Conservation (phyloP, 92 coral and sea anemone genomes). For the Epizoanthus illoricatus region DNA sequence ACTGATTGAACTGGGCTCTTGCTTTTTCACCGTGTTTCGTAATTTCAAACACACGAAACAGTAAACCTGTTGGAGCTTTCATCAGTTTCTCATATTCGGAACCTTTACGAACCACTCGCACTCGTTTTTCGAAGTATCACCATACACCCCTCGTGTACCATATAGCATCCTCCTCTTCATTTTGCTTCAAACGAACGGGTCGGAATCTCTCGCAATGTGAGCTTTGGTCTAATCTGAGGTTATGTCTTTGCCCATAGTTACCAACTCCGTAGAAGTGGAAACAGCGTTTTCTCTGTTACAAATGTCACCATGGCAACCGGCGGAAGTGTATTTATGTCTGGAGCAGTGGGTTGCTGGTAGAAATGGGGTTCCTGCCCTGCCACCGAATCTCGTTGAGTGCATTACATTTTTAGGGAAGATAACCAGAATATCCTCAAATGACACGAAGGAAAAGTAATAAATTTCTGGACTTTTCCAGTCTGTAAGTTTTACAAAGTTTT, state of each 20-base stretch:
- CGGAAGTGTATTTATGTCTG: slow-evolving; percentile 48
- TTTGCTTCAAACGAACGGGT: too few relatives aligned
- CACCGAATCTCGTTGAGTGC: slow-evolving; percentile 40
- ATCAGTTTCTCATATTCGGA: too few relatives aligned
- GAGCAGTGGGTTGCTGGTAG: slow-evolving; percentile 54
- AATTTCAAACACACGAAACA: too few relatives aligned
- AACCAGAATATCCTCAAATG: too few relatives aligned
- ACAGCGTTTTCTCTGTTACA: slow-evolving; percentile 75
- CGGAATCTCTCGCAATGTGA: neutral
- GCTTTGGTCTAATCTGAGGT: neutral
- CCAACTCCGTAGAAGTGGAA: slow-evolving; percentile 71
- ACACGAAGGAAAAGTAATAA: too few relatives aligned
- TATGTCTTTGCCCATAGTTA: slow-evolving; percentile 48
- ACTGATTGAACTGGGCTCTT: too few relatives aligned
- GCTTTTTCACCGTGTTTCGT: too few relatives aligned
- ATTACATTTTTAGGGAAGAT: slow-evolving; percentile 5
- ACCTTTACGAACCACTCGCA: neutral
- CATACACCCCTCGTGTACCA: neutral
- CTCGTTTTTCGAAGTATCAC: too few relatives aligned
- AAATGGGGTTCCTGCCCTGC: slow-evolving; percentile 21
- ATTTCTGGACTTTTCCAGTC: too few relatives aligned
- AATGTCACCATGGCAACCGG: slow-evolving; percentile 79
- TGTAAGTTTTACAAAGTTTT: too few relatives aligned
- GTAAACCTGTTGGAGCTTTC: too few relatives aligned
- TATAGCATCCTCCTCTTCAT: too few relatives aligned